phyloP scores from a whole-genome alignment of 2,797 vertebrate genomes.

The Halcyon leucocephala region DNA sequence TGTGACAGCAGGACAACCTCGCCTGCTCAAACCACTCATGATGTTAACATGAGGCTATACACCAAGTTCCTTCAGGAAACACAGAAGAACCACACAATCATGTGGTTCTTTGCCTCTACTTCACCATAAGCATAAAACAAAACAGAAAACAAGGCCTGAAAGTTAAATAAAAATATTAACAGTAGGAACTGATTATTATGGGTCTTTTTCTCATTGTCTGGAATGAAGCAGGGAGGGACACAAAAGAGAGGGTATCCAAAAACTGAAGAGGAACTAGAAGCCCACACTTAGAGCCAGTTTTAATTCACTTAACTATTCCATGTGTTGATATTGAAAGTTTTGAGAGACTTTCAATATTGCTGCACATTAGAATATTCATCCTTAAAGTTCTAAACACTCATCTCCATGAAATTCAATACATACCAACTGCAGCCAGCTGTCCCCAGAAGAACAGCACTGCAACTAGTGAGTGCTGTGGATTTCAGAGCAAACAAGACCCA shows the following conservation, averaged over 20 bases:
- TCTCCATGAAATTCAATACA: neutral
- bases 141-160: neutral
- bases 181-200: neutral
- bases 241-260: neutral
- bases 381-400: neutral
- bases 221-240: neutral
- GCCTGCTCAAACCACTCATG: neutral
- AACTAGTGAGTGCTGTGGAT: neutral
- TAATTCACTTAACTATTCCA: neutral
- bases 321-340: fast-evolving
- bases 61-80: neutral
- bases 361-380: neutral
- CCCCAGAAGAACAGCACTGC: neutral
- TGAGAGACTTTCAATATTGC: neutral
- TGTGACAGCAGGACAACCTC: neutral
- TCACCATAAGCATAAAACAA: neutral
- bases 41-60: neutral
- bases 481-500: neutral
- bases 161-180: neutral
- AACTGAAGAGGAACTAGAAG: neutral
- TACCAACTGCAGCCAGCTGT: neutral
- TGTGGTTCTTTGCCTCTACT: neutral
- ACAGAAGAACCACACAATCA: neutral
- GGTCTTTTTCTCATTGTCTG: neutral
- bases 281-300: neutral